phyloP scores from a whole-genome alignment of 35 echinoderm and acorn worm species.

The Holothuria glaberrima region DNA sequence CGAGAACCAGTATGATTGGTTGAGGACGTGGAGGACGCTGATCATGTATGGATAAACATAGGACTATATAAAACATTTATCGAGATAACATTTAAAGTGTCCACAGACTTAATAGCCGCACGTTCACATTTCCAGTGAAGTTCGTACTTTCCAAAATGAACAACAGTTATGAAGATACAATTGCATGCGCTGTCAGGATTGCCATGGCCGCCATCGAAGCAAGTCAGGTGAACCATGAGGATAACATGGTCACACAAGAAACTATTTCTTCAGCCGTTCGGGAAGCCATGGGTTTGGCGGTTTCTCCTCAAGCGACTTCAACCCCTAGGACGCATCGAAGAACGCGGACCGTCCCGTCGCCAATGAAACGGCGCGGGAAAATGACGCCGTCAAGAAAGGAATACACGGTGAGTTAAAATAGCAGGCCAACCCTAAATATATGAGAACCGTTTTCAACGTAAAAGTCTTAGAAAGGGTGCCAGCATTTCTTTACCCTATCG shows the following conservation, averaged over 20 bases:
- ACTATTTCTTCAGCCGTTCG: neutral
- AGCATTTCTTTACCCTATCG: neutral
- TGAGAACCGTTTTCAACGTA: too few species aligned
- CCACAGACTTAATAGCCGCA: too few species aligned
- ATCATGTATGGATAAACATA: too few species aligned
- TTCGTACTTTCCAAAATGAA: neutral
- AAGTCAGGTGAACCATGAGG: neutral
- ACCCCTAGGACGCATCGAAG: neutral
- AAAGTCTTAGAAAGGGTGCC: too few species aligned
- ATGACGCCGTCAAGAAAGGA: neutral
- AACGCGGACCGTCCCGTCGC: neutral
- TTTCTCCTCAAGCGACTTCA: neutral
- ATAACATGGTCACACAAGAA: neutral
- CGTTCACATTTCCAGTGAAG: neutral
- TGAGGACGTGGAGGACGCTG: too few species aligned
- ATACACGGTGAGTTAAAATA: constrained; percentile 1
- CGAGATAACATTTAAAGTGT: too few species aligned
- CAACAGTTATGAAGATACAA: neutral
- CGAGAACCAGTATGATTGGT: too few species aligned
- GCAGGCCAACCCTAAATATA: too few species aligned
- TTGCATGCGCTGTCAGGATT: neutral
- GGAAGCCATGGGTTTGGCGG: neutral
- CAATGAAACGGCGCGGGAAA: neutral
- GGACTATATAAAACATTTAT: too few species aligned
- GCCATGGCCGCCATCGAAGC: neutral